Percentiles rank a stretch among this genome's conserved stretches.
These are phyloP conservation scores for Berghia stephanieae DNA, from an alignment of 1,140 invertebrate genomes.

Conservation along the genomic window DNA sequence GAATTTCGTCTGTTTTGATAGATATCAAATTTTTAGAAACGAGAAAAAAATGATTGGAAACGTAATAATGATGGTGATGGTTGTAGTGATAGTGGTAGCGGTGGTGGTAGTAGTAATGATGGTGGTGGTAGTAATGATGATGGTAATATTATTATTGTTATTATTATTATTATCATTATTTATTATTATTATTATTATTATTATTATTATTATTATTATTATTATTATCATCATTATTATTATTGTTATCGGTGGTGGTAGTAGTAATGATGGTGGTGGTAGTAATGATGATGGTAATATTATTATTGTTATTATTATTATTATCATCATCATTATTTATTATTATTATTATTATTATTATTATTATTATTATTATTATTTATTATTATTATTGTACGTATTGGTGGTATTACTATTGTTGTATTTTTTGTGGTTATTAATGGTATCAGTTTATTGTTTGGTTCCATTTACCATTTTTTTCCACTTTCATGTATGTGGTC, in stretches of 20 bases:
- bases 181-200: not conserved
- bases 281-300: not conserved
- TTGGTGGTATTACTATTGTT: too few species aligned
- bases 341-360: not conserved
- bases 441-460: too few species aligned
- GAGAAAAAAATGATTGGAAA: too few species aligned
- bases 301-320: not conserved
- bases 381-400: too few species aligned
- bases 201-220: not conserved
- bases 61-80: too few species aligned
- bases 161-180: too few species aligned
- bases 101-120: not conserved
- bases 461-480: too few species aligned
- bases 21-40: too few species aligned
- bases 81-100: not conserved
- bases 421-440: too few species aligned
- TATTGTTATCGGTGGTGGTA: not conserved
- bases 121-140: not conserved
- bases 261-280: not conserved
- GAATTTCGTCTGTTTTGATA: too few species aligned
- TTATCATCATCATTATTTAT: too few species aligned
- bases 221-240: not conserved
- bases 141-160: not conserved
- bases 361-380: conserved; percentile 4
- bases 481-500: too few species aligned